Conservation (phyloP, 2,113 vertebrate species). For the Gnathonemus longibarbis region DNA sequence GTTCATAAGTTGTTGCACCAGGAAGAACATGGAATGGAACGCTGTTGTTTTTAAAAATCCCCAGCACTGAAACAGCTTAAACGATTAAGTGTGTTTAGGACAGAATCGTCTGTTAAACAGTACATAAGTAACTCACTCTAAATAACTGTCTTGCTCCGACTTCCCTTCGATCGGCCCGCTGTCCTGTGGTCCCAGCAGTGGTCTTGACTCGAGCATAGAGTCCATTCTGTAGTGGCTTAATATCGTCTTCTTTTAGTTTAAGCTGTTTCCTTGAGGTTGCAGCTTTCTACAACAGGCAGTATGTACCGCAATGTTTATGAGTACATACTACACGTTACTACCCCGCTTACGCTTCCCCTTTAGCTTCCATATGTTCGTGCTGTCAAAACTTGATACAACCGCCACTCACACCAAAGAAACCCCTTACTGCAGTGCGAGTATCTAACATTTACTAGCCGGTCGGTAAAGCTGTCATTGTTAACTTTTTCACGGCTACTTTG, state of each 20-base stretch:
- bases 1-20: not conserved
- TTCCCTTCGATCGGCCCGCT: slow-evolving; percentile 30
- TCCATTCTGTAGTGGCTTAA: slow-evolving; percentile 43
- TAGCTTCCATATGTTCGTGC: not conserved
- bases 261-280: not conserved
- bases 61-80: not conserved
- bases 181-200: slow-evolving; percentile 48
- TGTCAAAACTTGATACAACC: not conserved
- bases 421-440: not conserved
- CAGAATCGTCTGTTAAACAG: not conserved
- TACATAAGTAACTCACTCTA: slow-evolving; percentile 46
- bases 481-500: not conserved
- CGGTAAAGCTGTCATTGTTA: not conserved
- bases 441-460: not conserved
- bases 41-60: not conserved
- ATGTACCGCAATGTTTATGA: not conserved
- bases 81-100: not conserved
- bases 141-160: slow-evolving; percentile 51
- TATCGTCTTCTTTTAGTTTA: not conserved
- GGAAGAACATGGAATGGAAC: not conserved
- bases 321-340: not conserved
- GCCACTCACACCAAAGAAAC: not conserved
- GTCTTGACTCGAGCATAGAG: slow-evolving; percentile 43
- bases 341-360: not conserved
- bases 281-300: not conserved